phyloP scores from a whole-genome alignment of 2,113 vertebrate species.

The Siphamia tubifer region DNA sequence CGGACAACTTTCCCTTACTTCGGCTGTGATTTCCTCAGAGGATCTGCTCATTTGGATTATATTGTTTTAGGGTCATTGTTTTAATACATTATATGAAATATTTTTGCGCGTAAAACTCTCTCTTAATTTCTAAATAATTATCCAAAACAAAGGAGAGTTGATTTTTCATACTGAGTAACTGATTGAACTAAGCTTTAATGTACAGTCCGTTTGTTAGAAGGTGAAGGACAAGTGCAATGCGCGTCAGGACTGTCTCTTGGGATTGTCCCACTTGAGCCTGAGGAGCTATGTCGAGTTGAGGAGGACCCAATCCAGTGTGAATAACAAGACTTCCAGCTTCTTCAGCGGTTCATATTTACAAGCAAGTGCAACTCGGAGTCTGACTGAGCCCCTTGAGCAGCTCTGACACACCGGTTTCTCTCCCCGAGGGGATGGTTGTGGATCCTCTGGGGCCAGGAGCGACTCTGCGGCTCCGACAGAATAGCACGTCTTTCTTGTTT shows the following conservation, averaged over 20 bases:
- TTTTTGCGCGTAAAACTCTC: not conserved
- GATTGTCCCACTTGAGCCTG: constrained; percentile 80
- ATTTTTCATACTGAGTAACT: not conserved
- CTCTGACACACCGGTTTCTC: constrained; percentile 71
- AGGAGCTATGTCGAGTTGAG: constrained; percentile 81
- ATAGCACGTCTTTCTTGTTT: constrained; percentile 79
- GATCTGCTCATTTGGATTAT: constrained; percentile 68
- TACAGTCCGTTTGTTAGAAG: constrained; percentile 13
- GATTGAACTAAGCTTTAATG: constrained; percentile 24
- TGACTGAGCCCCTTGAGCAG: constrained; percentile 36
- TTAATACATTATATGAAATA: not conserved
- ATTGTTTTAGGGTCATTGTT: constrained; percentile 29
- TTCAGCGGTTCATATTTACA: constrained; percentile 7
- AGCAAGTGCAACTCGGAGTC: constrained; percentile 53
- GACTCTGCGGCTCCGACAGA: constrained; percentile 87
- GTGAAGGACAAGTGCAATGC: constrained; percentile 70
- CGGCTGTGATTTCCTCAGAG: constrained; percentile 23
- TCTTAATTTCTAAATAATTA: not conserved
- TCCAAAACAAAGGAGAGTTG: not conserved
- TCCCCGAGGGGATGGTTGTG: constrained; percentile 93
- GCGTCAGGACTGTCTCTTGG: constrained; percentile 63
- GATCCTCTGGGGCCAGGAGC: constrained; percentile 87
- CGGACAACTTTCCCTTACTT: constrained; percentile 45
- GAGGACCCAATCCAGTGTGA: constrained; percentile 59
- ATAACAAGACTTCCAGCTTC: constrained; percentile 46